These are phyloP conservation scores for Poecile atricapillus DNA, from an alignment of 2,113 vertebrate species.

Conservation along the genomic window DNA sequence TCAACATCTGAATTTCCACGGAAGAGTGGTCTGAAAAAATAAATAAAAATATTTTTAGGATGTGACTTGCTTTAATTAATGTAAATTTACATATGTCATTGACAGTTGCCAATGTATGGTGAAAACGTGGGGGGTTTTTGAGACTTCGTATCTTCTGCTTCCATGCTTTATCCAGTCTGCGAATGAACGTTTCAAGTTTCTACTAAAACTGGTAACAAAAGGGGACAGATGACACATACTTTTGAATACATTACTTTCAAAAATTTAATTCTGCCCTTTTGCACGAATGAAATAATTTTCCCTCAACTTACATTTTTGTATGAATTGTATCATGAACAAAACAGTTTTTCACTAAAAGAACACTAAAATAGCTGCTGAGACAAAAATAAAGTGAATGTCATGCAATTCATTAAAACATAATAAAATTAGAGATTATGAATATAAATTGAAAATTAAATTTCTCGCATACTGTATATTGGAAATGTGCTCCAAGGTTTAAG, in stretches of 20 bases:
- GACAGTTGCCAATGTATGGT: not conserved
- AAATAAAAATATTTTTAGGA: constrained; percentile 43
- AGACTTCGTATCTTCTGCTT: not conserved
- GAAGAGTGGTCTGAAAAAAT: constrained; percentile 86
- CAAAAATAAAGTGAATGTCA: not conserved
- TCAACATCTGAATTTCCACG: constrained; percentile 97
- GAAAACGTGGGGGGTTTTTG: not conserved
- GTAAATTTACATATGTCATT: not conserved
- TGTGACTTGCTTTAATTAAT: not conserved
- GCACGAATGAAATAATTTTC: not conserved
- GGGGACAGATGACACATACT: not conserved
- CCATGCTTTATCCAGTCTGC: not conserved
- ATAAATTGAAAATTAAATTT: not conserved
- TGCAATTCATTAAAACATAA: not conserved
- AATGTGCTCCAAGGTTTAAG: not conserved
- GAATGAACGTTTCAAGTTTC: not conserved
- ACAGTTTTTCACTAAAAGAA: not conserved
- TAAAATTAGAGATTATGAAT: not conserved
- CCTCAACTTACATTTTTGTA: not conserved
- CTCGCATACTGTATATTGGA: not conserved
- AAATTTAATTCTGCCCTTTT: not conserved
- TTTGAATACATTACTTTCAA: not conserved
- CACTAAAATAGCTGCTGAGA: not conserved
- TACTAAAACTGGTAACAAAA: not conserved
- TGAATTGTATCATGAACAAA: not conserved